These are phyloP conservation scores for Syrphus vitripennis DNA, from an alignment of 2,888 invertebrate species.

Conservation along the genomic window DNA sequence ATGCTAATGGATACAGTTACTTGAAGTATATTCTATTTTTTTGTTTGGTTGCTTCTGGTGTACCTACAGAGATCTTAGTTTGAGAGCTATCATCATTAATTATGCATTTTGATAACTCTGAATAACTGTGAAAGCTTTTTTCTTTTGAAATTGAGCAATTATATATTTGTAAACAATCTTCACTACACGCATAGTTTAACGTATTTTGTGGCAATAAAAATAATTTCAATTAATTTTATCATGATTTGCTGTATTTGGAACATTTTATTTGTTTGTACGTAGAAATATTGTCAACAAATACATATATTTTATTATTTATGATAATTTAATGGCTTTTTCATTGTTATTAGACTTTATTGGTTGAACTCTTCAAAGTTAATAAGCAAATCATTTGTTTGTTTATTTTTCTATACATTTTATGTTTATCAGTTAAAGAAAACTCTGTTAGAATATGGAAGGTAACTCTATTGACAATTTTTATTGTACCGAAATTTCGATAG, in stretches of 20 bases:
- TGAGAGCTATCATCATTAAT: background rate
- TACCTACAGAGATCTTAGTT: background rate
- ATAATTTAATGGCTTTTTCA: background rate
- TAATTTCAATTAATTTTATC: background rate
- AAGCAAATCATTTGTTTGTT: background rate
- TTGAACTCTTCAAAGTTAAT: background rate
- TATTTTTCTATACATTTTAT: no score
- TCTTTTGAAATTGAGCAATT: background rate
- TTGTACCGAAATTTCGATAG: no score
- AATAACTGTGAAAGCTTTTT: conserved; percentile 19
- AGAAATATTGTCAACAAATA: conserved; percentile 21
- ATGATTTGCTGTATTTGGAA: background rate
- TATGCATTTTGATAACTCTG: background rate
- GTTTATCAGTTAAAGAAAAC: no score
- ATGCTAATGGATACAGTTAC: background rate
- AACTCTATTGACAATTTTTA: no score
- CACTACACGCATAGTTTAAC: background rate
- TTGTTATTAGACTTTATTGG: background rate
- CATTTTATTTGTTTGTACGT: background rate
- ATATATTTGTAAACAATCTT: conserved; percentile 13
- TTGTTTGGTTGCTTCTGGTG: background rate
- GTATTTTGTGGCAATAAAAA: conserved; percentile 6
- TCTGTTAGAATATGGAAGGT: no score
- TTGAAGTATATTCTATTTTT: background rate
- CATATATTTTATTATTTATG: background rate